Base-by-base conservation (phyloP, 1,140 invertebrate species). In the Penaeus vannamei region DNA sequence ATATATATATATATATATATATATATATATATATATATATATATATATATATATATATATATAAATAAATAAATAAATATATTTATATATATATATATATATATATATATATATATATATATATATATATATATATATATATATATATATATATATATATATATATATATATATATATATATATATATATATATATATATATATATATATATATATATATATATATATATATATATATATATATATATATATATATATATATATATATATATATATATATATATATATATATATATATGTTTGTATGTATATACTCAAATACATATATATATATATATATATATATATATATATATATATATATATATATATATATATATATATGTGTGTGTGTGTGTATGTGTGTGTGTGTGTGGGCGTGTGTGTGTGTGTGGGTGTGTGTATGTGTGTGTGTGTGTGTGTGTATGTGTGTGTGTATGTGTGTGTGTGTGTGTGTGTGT, bases 131-230 rank as follows among this genome's bases (percentile, higher is more conserved):
- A 17, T 53, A 17, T 72, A 26, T 26, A 72, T 72, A 72, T 72
- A 72, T 72, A 26, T 26, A 72, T 72, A 72, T 72, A n/a, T 72
- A 72, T 72, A 72, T 72, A 72, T 72, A 72, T 72, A 72, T 72
- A 72, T 72, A 72, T 72, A 72, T n/a, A 26, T 76, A 53, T 76
- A 76, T 76, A 26, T 76, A 76, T 76, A 76, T 76, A 76, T 76
- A 76, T 76, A 26, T 12, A 32, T 32, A 29, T 29, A 29, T 76
- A 29, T 76, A 29, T 14, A 29, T 26, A 29, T 26, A 29, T 26
- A 29, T 14, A 29, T 76, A 29, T 29, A 29, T 76, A 5, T 76
- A 29, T 72, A 29, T 72, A 72, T 29, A 72, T 29, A 72, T 26
- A 72, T 72, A 29, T 26, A 29, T 26, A 14, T 53, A 14, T 26